A percentile compares a stretch with the other conserved stretches of the same genome.
These are phyloP conservation scores for Prenolepis imparis DNA, from an alignment of 2,888 invertebrate species.

Conservation along the genomic window DNA sequence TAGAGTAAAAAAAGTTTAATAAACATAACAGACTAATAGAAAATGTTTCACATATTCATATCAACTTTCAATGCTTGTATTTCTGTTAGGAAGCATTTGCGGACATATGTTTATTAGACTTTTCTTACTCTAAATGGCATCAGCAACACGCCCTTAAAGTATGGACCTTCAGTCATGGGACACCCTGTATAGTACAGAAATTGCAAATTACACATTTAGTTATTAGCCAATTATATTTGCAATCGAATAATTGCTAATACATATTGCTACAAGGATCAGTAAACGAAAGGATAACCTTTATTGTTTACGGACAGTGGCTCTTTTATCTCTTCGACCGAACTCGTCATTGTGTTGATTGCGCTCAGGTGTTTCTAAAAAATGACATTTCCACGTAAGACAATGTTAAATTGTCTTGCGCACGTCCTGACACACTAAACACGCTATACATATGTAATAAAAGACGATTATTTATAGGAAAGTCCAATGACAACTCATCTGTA, in stretches of 20 bases:
- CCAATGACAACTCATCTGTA: constrained; percentile 33
- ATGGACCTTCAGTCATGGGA: too few relatives aligned
- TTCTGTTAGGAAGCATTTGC: too few relatives aligned
- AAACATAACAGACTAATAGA: too few relatives aligned
- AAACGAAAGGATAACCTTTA: constrained; percentile 74
- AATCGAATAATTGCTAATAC: background rate
- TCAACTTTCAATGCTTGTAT: too few relatives aligned
- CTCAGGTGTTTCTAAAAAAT: constrained; percentile 58
- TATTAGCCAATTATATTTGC: background rate
- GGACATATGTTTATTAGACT: too few relatives aligned
- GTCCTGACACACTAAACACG: background rate
- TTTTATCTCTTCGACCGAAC: constrained; percentile 72
- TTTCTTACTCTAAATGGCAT: too few relatives aligned
- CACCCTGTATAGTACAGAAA: background rate
- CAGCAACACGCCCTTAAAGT: too few relatives aligned
- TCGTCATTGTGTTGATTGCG: constrained; percentile 73
- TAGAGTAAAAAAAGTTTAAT: too few relatives aligned
- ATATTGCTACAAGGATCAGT: background rate
- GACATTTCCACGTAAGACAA: constrained; percentile 66
- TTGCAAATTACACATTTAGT: background rate
- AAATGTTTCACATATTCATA: too few relatives aligned
- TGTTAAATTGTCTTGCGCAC: background rate
- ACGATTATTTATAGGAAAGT: constrained; percentile 24
- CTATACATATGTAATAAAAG: constrained; percentile 19
- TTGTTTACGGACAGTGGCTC: constrained; percentile 67